phyloP scores from a whole-genome alignment of 2,797 vertebrate species.

The Micropoecilia bifurca region DNA sequence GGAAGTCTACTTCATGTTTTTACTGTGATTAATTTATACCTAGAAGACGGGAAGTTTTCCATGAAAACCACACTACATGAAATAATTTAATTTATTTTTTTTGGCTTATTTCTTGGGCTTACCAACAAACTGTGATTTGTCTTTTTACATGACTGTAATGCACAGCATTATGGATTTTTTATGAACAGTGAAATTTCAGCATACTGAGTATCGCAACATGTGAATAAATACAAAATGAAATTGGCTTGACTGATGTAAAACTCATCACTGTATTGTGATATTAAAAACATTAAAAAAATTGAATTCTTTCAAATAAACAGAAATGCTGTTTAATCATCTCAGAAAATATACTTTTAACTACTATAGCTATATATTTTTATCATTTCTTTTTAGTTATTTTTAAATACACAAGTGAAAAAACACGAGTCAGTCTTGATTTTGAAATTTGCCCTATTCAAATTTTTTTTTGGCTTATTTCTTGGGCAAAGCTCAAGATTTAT shows the following conservation, averaged over 20 bases:
- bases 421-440: neutral
- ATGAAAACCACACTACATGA: neutral
- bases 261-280: too few relatives aligned
- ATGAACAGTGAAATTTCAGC: neutral
- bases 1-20: slow-evolving; percentile 23
- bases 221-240: neutral
- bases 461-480: too few relatives aligned
- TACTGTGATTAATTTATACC: slow-evolving; percentile 33
- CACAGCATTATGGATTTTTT: neutral
- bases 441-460: too few relatives aligned
- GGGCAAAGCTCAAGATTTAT: too few relatives aligned
- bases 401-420: neutral
- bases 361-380: neutral
- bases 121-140: neutral
- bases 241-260: neutral
- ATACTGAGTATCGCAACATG: neutral
- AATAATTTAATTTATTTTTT: slow-evolving; percentile 4
- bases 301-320: neutral
- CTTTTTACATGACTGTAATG: neutral
- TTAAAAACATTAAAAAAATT: neutral
- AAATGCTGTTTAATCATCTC: neutral
- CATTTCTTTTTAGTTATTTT: neutral
- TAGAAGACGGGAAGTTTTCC: slow-evolving; percentile 17
- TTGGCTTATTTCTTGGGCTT: slow-evolving; percentile 26
- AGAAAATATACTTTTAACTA: neutral